phyloP scores from a whole-genome alignment of 2,888 invertebrate genomes.

The Rotaria magnacalcarata region DNA sequence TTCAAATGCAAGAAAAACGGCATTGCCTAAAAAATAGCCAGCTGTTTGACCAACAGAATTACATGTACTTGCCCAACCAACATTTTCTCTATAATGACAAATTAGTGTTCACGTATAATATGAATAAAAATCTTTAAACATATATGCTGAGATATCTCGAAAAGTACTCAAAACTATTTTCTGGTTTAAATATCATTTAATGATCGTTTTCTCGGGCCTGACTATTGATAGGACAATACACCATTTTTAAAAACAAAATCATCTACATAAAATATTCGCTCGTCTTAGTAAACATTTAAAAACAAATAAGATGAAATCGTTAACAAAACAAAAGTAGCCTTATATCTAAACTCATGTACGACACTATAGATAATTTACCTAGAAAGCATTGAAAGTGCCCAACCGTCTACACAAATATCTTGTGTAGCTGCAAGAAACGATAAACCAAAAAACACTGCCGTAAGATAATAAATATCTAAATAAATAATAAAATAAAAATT shows the following conservation, averaged over 20 bases:
- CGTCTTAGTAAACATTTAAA: no score
- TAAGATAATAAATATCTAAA: slow-evolving; percentile 62
- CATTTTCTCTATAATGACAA: slow-evolving; percentile 71
- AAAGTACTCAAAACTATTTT: no score
- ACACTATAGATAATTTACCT: slow-evolving; percentile 63
- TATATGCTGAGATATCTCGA: no score
- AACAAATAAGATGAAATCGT: no score
- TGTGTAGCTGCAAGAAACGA: slow-evolving; percentile 97
- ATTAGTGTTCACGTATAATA: neutral
- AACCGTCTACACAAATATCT: slow-evolving; percentile 98
- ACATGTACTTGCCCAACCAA: slow-evolving; percentile 95
- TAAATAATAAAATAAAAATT: neutral
- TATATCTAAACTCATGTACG: no score
- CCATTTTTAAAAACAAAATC: no score
- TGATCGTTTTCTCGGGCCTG: no score
- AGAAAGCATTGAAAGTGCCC: slow-evolving; percentile 96
- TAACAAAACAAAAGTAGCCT: no score
- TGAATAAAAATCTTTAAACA: no score
- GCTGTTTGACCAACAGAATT: slow-evolving; percentile 97
- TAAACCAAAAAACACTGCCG: slow-evolving; percentile 78
- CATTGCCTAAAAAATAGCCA: slow-evolving; percentile 91
- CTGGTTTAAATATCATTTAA: no score
- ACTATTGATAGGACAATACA: no score
- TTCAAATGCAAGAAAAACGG: slow-evolving; percentile 88
- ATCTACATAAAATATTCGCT: no score